Percentiles rank a stretch among this genome's conserved stretches.
Evolutionary conservation across 2,888 invertebrate genomes (phyloP).

Genomic region (Pristionchus entomophagus): DNA sequence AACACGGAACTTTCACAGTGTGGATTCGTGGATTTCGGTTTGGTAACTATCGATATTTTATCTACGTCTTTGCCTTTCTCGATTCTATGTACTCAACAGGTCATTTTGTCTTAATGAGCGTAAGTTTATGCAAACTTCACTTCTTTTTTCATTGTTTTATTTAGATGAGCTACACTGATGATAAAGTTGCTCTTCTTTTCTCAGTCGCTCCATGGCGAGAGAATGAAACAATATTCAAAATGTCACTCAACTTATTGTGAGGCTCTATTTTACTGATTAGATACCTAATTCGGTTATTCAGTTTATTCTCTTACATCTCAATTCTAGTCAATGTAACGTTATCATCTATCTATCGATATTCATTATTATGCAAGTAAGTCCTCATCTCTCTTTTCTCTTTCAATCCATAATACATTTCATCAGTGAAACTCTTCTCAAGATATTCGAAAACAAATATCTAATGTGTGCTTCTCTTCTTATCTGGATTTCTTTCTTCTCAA

Average conservation of each 20-base stretch:
- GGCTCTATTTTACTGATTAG: no score
- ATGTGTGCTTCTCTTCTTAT: neutral
- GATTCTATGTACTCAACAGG: neutral
- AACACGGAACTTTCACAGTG: neutral
- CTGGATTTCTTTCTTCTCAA: neutral
- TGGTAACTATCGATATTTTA: neutral
- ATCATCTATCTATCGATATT: neutral
- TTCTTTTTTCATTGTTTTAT: neutral
- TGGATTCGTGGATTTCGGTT: constrained; percentile 1
- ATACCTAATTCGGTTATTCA: no score
- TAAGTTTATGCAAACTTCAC: neutral
- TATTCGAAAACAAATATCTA: neutral
- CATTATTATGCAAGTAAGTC: neutral
- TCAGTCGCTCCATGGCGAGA: neutral
- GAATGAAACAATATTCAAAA: neutral
- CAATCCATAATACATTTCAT: neutral
- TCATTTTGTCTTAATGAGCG: neutral
- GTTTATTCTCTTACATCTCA: neutral
- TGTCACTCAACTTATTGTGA: neutral
- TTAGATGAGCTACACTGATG: neutral
- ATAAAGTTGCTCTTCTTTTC: neutral
- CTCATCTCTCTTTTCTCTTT: neutral
- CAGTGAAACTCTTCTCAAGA: neutral
- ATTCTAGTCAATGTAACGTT: neutral
- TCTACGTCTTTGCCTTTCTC: neutral